Conservation (phyloP, 2,113 vertebrate genomes). For the Corydoras maculifer region DNA sequence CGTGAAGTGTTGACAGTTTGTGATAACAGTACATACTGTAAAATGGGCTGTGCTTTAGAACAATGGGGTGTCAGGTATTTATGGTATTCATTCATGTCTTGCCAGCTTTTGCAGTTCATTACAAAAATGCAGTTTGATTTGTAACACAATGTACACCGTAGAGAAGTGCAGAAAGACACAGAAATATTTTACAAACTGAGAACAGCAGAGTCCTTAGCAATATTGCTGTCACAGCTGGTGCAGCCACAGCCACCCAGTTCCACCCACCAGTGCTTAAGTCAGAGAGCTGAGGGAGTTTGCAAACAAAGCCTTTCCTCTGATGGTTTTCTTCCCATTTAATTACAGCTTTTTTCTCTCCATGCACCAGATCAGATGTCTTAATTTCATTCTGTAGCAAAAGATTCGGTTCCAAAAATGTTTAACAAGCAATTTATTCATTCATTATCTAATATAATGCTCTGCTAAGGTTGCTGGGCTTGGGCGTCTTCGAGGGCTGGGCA, state of each 20-base stretch:
- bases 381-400: slow-evolving; percentile 2
- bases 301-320: slow-evolving; percentile 12
- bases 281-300: slow-evolving; percentile 8
- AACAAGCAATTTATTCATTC: no score
- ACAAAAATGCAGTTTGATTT: no score
- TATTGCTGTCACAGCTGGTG: neutral
- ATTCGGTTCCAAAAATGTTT: neutral
- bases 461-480: no score
- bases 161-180: neutral
- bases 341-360: neutral
- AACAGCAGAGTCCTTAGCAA: neutral
- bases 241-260: slow-evolving; percentile 9
- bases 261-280: slow-evolving; percentile 2
- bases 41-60: no score
- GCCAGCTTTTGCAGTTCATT: no score
- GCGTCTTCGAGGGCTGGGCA: no score
- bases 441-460: no score
- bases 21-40: no score
- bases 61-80: no score
- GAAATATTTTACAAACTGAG: neutral
- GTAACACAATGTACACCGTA: neutral
- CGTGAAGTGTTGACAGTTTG: no score
- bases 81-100: no score
- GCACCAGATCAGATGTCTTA: slow-evolving; percentile 3
- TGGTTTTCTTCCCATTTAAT: slow-evolving; percentile 14